phyloP scores from a whole-genome alignment of 2,113 vertebrate genomes.

The human (Homo sapiens) region GRCh38 chr11:3927501-3928000 shows the following conservation, averaged over 20 bases:
- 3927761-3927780: constrained; percentile 47
- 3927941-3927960: constrained; percentile 32
- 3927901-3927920: background rate
- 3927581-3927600: background rate
- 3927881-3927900: background rate
- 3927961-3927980: background rate
- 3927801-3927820: constrained; percentile 29
- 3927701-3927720: constrained; percentile 1
- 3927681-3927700: background rate
- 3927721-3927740: constrained; percentile 35
- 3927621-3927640: background rate
- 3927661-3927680: background rate
- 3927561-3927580: background rate
- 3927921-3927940: constrained; percentile 6
- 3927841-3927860: background rate
- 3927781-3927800: constrained; percentile 27
- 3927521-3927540: background rate
- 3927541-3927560: constrained; percentile 32
- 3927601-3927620: background rate
- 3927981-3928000: background rate
- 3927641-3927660: background rate
- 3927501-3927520: constrained; percentile 25
- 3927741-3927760: constrained; percentile 42
- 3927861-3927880: background rate
- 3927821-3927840: background rate